Evolutionary conservation across 2,797 vertebrate species (phyloP).

Genomic region (Eurystomus glaucurus): DNA sequence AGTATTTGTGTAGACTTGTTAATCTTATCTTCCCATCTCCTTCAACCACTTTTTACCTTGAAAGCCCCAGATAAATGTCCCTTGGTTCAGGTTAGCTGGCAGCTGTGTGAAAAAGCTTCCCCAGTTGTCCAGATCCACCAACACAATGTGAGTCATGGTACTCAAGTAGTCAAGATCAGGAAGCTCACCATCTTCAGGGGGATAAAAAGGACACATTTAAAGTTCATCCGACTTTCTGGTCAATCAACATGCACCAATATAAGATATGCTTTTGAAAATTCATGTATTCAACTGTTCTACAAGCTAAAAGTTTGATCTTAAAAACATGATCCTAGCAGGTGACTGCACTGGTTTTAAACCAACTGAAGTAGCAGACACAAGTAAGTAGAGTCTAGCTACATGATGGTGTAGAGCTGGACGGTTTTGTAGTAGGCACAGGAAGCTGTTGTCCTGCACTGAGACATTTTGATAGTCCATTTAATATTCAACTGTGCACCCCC

Average conservation of each 20-base stretch:
- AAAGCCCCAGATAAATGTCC: slow-evolving; percentile 89
- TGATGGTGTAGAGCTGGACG: background rate
- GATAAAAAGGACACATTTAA: slow-evolving; percentile 35
- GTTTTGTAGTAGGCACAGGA: background rate
- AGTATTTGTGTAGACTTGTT: background rate
- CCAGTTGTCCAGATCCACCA: slow-evolving; percentile 90
- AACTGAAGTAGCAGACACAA: background rate
- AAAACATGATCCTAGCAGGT: background rate
- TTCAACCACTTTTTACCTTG: slow-evolving; percentile 80
- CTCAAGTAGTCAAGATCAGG: slow-evolving; percentile 87
- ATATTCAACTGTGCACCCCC: background rate
- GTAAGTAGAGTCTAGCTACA: background rate
- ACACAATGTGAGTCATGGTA: slow-evolving; percentile 88
- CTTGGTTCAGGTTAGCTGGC: slow-evolving; percentile 86
- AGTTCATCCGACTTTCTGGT: background rate
- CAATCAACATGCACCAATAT: background rate
- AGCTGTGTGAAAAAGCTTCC: slow-evolving; percentile 85
- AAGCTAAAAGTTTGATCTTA: background rate
- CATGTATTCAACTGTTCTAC: background rate
- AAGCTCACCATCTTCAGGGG: slow-evolving; percentile 79
- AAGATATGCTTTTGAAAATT: background rate
- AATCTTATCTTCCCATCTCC: background rate
- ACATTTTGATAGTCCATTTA: background rate
- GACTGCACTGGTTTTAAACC: background rate
- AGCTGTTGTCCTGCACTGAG: background rate